Base-by-base conservation (phyloP, 2,797 vertebrate genomes). In the Hephaestus fuliginosus region DNA sequence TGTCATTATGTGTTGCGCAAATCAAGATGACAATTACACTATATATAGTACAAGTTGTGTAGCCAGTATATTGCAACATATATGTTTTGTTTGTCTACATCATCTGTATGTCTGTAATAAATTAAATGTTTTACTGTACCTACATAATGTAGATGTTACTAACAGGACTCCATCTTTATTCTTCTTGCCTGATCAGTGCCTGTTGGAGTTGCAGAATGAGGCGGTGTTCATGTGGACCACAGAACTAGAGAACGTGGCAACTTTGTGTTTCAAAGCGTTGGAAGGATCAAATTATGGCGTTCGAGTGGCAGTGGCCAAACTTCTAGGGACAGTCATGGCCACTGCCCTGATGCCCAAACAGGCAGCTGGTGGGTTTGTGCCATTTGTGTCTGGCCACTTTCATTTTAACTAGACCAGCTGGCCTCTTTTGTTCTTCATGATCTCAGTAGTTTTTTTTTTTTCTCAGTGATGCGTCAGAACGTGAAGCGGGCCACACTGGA, bases 211-310 rank as follows among this genome's bases (percentile, higher is more conserved):
- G 73, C 98, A 99, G 92, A 98, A 98, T 76, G 98, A 99, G 92
- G 98, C 98, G 0, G 98, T 99, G 8, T 99, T 99, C 89, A 99
- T 99, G 98, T 99, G 98, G 98, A 99, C 98, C 72, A 97, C 98
- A 52, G 98, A 99, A 87, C 92, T 99, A 83, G 98, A 99, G 95
- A 99, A 98, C 30, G 90, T 99, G 78, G 98, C 98, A 82, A 99
- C 98, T 0, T 91, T 98, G 64, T 99, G 98, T 88, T 99, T 97
- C 84, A 99, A 99, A 92, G 97, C 98, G 68, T 94, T 99, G 64
- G 98, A 99, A 91, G 98, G 97, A 61, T 99, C 98, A 7, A 99
- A 99, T 86, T 99, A 99, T 49, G 98, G 97, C 0, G 98, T 99
- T 43, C 95, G 98, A 28, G 98, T 99, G 63, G 95, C 98, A 4